Evolutionary conservation across 2,888 invertebrate species (phyloP).

Genomic region (Anoplius nigerrimus): DNA sequence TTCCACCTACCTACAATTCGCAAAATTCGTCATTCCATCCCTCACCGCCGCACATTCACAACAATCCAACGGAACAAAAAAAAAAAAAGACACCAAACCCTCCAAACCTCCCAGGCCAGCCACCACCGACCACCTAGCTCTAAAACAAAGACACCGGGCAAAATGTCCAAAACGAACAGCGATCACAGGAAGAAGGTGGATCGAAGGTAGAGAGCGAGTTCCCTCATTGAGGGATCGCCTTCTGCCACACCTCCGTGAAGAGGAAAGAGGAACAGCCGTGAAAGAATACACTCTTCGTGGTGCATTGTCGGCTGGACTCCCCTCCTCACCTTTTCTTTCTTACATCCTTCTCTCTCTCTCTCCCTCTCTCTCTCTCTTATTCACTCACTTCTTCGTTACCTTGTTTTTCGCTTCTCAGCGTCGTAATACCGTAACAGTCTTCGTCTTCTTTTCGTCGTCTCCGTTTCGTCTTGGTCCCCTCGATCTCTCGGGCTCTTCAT

Average conservation of each 20-base stretch:
- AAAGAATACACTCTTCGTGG: conserved; percentile 7
- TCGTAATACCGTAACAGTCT: too few species aligned
- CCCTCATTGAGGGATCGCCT: conserved; percentile 48
- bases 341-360: background rate
- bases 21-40: too few species aligned
- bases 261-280: conserved; percentile 17
- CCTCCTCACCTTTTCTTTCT: conserved; percentile 3
- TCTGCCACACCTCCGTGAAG: conserved; percentile 57
- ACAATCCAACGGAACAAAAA: too few species aligned
- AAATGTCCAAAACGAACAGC: background rate
- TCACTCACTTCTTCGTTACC: background rate
- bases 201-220: conserved; percentile 39
- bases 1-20: too few species aligned
- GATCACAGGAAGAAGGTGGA: conserved; percentile 17
- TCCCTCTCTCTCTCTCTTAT: conserved; percentile 7
- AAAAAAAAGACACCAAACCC: too few species aligned
- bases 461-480: too few species aligned
- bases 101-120: conserved; percentile 19
- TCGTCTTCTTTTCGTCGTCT: too few species aligned
- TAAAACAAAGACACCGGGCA: too few species aligned
- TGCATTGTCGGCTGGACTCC: background rate
- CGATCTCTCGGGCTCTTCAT: too few species aligned
- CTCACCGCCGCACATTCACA: too few species aligned
- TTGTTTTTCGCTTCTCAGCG: too few species aligned
- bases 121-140: too few species aligned